phyloP scores from a whole-genome alignment of 2,888 invertebrate genomes.

The Lymantria monacha region DNA sequence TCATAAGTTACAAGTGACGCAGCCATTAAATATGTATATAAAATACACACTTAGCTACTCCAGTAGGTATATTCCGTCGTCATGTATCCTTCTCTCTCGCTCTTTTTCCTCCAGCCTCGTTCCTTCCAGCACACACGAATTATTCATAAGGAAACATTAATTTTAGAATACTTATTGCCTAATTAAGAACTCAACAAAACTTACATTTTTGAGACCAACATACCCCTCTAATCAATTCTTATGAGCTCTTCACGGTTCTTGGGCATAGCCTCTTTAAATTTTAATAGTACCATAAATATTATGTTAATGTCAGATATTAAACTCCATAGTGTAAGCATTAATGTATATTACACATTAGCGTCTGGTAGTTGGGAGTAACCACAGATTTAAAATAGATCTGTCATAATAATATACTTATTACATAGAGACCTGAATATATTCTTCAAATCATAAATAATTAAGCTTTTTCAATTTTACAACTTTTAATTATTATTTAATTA shows the following conservation, averaged over 20 bases:
- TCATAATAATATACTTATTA: too few relatives aligned
- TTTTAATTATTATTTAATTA: too few relatives aligned
- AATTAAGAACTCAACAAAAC: conserved; percentile 27
- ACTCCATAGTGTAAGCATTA: conserved; percentile 5
- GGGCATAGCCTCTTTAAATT: conserved; percentile 14
- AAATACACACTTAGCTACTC: conserved; percentile 47
- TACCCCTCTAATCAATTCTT: conserved; percentile 14
- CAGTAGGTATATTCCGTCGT: background rate
- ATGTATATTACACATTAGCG: conserved; percentile 1
- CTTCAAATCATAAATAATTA: too few relatives aligned
- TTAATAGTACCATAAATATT: conserved; percentile 11
- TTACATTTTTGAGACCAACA: conserved; percentile 12
- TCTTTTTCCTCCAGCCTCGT: conserved; percentile 10
- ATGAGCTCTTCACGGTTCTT: conserved; percentile 16
- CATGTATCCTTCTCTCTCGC: too few relatives aligned
- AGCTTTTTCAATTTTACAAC: too few relatives aligned
- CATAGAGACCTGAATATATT: too few relatives aligned
- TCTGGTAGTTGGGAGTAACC: background rate
- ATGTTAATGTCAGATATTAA: conserved; percentile 6
- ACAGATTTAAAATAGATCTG: background rate
- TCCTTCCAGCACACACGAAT: conserved; percentile 39
- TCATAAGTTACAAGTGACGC: conserved; percentile 20
- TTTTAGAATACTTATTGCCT: conserved; percentile 30
- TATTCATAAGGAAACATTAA: conserved; percentile 41
- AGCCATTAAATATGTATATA: conserved; percentile 26